Base-by-base conservation (phyloP, 92 coral and sea anemone genomes). In the Muricea muricata region DNA sequence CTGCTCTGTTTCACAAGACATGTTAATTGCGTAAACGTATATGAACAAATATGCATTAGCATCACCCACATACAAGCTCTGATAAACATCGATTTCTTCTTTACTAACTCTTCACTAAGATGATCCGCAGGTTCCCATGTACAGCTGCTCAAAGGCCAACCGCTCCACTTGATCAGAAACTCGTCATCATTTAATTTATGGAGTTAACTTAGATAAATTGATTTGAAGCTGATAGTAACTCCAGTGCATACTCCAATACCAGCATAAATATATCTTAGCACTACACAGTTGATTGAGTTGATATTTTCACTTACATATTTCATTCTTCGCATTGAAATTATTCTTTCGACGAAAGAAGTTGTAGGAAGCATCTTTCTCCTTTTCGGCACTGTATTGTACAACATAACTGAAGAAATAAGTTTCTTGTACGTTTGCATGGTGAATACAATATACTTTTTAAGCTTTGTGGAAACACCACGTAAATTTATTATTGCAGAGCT, bases 51-150 rank as follows among this genome's bases (percentile, higher is more conserved):
- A n/a, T n/a, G n/a, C n/a, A n/a, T n/a, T n/a, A n/a, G n/a, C n/a
- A n/a, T n/a, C n/a, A n/a, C n/a, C n/a, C n/a, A n/a, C n/a, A n/a
- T n/a, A n/a, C n/a, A n/a, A n/a, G n/a, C n/a, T n/a, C n/a, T n/a
- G n/a, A n/a, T n/a, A n/a, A n/a, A n/a, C n/a, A n/a, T n/a, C n/a
- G n/a, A n/a, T n/a, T n/a, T n/a, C n/a, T n/a, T n/a, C 75, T 48
- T 69, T n/a, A 69, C 32, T 35, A 69, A 69, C 46, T 69, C 75
- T 69, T 69, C 47, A 69, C 75, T 69, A 69, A 69, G 75, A 69
- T 69, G 75, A n/a, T n/a, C 9, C 13, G 47, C 32, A 31, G 75
- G 75, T 31, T 69, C 75, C 75, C 75, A 69, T 48, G 75, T 69
- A 35, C 72, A 65, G 72, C 72, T 65, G 8, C 7, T 17, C 0